These are phyloP conservation scores for Paramisgurnus dabryanus DNA, from an alignment of 2,113 vertebrate genomes.

Conservation along the genomic window DNA sequence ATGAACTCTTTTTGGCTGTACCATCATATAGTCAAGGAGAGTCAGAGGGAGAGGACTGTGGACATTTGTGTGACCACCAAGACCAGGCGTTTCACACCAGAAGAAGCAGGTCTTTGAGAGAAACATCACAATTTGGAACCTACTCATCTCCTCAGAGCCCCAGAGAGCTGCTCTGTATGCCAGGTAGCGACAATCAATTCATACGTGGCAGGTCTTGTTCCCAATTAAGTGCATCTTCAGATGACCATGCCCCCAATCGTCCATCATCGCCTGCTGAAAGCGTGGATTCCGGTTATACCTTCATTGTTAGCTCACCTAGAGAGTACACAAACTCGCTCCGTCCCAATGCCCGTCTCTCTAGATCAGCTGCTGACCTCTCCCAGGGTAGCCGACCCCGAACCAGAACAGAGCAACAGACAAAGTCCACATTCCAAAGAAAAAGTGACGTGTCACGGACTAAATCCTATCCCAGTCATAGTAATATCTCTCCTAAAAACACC, in stretches of 20 bases:
- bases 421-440: constrained; percentile 43
- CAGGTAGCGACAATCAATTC: constrained; percentile 68
- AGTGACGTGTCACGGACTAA: constrained; percentile 40
- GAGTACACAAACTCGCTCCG: constrained; percentile 59
- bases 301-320: constrained; percentile 70
- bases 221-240: constrained; percentile 67
- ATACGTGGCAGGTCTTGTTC: constrained; percentile 60
- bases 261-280: constrained; percentile 73
- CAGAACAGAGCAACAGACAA: constrained; percentile 47
- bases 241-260: constrained; percentile 67
- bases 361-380: constrained; percentile 72
- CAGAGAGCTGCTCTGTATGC: constrained; percentile 61
- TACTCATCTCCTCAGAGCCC: constrained; percentile 49
- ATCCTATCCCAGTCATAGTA: constrained; percentile 44
- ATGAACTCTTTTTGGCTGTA: constrained; percentile 66
- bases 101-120: constrained; percentile 46
- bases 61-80: constrained; percentile 49
- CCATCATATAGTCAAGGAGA: constrained; percentile 63
- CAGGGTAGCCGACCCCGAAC: constrained; percentile 55
- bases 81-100: constrained; percentile 38
- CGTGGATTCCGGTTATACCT: constrained; percentile 79
- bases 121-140: constrained; percentile 27
- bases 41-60: constrained; percentile 52
- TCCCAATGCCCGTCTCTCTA: constrained; percentile 64
- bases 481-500: constrained; percentile 43